A percentile compares a stretch with the other conserved stretches of the same genome.
These are phyloP conservation scores for Elgaria multicarinata DNA, from an alignment of 2,113 vertebrate genomes.

Conservation along the genomic window DNA sequence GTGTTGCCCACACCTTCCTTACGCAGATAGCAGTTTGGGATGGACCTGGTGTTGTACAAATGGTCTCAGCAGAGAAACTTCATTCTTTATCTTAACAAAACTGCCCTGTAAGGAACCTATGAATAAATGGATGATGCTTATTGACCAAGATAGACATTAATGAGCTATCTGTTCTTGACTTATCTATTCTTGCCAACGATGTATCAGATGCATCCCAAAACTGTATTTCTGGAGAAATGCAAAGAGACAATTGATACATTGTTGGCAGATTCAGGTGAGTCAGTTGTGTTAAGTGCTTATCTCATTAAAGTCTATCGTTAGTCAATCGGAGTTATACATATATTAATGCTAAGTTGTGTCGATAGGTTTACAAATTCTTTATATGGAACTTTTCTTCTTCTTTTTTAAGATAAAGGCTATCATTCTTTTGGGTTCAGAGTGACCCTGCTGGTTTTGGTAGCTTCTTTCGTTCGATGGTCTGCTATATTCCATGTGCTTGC, in stretches of 20 bases:
- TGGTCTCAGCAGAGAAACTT: not conserved
- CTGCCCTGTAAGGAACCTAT: not conserved
- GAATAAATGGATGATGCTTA: not conserved
- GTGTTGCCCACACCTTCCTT: not conserved
- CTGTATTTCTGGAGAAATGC: not conserved
- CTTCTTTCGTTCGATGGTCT: not conserved
- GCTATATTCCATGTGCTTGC: not conserved
- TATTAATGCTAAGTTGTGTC: too few relatives aligned
- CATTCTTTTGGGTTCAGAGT: not conserved
- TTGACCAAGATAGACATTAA: not conserved
- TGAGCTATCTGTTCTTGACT: not conserved
- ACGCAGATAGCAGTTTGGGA: not conserved
- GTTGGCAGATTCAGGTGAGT: not conserved
- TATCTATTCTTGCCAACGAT: not conserved
- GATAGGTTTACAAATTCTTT: not conserved
- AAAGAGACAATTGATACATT: too few relatives aligned
- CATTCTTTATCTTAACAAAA: not conserved
- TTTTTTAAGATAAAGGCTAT: not conserved
- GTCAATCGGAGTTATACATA: not conserved
- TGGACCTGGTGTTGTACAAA: not conserved
- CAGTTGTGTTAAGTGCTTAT: not conserved
- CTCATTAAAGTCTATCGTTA: not conserved
- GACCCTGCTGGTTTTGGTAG: not conserved
- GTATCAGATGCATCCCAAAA: not conserved
- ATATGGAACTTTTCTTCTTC: not conserved